These are phyloP conservation scores for Pardosa pseudoannulata DNA, from an alignment of 2,888 invertebrate species.

Conservation along the genomic window DNA sequence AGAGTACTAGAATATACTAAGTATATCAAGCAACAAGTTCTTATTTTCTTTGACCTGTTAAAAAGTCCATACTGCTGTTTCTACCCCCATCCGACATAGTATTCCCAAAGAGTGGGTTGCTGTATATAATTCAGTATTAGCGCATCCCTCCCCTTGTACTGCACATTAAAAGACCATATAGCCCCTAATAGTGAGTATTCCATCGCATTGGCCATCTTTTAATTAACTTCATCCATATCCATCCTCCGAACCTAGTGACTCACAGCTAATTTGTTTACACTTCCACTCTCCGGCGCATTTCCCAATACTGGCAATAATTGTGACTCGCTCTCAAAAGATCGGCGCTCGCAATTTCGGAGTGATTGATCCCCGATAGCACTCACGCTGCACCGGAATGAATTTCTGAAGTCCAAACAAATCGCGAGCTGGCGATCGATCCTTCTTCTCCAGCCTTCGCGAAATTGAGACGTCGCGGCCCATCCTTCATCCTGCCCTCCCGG, in stretches of 20 bases:
- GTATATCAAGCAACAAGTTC: too few relatives aligned
- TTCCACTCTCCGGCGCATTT: slow-evolving; percentile 1
- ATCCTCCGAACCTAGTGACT: background rate
- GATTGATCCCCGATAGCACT: slow-evolving; percentile 60
- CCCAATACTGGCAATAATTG: slow-evolving; percentile 32
- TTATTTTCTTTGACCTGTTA: too few relatives aligned
- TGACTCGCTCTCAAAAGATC: slow-evolving; percentile 31
- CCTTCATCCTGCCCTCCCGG: slow-evolving; percentile 52
- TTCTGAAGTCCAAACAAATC: slow-evolving; percentile 53
- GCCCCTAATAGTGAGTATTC: background rate
- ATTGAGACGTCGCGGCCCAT: slow-evolving; percentile 59
- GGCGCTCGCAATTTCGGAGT: slow-evolving; percentile 52
- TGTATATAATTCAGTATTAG: too few relatives aligned
- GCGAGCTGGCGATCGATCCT: slow-evolving; percentile 29
- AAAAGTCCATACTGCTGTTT: too few relatives aligned
- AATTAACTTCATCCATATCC: slow-evolving; percentile 12
- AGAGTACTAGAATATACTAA: too few relatives aligned
- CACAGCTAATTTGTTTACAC: slow-evolving; percentile 17
- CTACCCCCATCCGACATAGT: too few relatives aligned
- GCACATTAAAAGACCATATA: background rate
- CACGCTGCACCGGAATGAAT: slow-evolving; percentile 42
- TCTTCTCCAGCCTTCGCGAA: slow-evolving; percentile 31
- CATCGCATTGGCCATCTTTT: background rate
- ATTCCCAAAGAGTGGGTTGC: too few relatives aligned
- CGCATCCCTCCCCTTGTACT: background rate